Evolutionary conservation across 2,797 vertebrate genomes (phyloP).

Genomic region (Vespertilio murinus): DNA sequence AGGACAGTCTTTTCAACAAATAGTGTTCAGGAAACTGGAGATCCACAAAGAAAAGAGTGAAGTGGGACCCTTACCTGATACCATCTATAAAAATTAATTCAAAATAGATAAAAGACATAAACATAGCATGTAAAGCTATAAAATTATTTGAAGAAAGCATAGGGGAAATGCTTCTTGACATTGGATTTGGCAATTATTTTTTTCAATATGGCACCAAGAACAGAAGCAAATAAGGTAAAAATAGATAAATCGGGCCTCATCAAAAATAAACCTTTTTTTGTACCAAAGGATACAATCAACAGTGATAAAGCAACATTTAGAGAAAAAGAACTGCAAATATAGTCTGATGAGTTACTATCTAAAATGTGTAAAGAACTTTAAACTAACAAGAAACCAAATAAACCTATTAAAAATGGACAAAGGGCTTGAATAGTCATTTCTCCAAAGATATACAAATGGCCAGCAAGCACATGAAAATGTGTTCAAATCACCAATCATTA

Average conservation of each 20-base stretch:
- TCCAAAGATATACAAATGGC: neutral
- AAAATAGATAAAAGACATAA: conserved; percentile 3
- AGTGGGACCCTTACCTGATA: neutral
- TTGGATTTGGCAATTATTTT: neutral
- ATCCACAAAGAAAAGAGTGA: neutral
- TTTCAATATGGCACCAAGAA: neutral
- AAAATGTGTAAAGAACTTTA: neutral
- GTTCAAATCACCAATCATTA: neutral
- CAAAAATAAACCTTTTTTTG: conserved; percentile 3
- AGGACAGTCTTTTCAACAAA: neutral
- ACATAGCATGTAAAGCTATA: neutral
- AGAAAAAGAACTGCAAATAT: neutral
- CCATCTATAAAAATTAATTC: neutral
- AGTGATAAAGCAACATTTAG: neutral
- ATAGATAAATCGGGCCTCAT: neutral
- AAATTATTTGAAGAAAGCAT: neutral
- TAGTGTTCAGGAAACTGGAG: neutral
- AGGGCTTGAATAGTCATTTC: neutral
- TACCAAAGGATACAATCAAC: neutral
- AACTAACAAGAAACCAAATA: neutral
- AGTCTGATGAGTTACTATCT: neutral
- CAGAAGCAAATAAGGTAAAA: neutral
- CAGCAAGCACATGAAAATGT: neutral
- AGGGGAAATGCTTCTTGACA: neutral
- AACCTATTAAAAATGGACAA: neutral